Percentiles rank a stretch among this genome's conserved stretches.
phyloP scores from a whole-genome alignment of 2,113 vertebrate genomes.

The Dromiciops gliroides region DNA sequence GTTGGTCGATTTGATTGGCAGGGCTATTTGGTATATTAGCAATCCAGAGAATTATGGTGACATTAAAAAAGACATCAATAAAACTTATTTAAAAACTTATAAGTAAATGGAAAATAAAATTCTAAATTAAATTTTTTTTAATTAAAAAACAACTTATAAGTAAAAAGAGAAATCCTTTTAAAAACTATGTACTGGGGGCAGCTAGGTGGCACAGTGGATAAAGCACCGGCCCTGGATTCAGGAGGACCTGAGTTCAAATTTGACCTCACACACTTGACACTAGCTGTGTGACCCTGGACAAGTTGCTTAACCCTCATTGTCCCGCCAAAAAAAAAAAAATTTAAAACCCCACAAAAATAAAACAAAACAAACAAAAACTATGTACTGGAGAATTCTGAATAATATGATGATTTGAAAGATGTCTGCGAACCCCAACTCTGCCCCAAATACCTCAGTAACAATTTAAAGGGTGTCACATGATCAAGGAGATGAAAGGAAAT shows the following conservation, averaged over 20 bases:
- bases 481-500: not conserved
- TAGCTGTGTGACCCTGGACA: too few species aligned
- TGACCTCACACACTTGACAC: too few species aligned
- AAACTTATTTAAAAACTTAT: not conserved
- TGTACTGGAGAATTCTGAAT: not conserved
- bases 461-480: not conserved
- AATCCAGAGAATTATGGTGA: not conserved
- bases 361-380: too few species aligned
- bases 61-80: not conserved
- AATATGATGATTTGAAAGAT: not conserved
- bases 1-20: not conserved
- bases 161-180: not conserved
- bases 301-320: too few species aligned
- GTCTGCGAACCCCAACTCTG: not conserved
- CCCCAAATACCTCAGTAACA: not conserved
- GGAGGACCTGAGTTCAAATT: too few species aligned
- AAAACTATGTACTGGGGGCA: too few species aligned
- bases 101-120: too few species aligned
- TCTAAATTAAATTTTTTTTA: too few species aligned
- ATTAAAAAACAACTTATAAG: not conserved
- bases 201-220: too few species aligned
- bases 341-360: too few species aligned
- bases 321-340: too few species aligned
- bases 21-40: not conserved
- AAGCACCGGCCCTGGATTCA: too few species aligned